Evolutionary conservation across 2,797 vertebrate species (phyloP).

Genomic region (Alectoris magna): DNA sequence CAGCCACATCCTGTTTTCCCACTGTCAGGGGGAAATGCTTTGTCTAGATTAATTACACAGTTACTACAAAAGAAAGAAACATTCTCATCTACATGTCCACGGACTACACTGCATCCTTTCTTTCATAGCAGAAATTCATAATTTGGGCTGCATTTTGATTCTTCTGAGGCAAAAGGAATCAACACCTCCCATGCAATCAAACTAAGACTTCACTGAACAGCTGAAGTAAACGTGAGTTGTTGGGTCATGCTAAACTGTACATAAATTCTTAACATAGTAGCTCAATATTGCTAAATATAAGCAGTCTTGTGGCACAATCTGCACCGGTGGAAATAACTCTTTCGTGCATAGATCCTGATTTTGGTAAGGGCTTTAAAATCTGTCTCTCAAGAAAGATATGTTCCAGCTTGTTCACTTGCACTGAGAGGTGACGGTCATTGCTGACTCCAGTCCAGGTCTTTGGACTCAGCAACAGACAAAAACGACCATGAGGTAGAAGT

Average conservation of each 20-base stretch:
- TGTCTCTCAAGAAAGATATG: background rate
- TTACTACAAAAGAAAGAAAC: background rate
- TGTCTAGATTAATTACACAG: background rate
- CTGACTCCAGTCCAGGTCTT: background rate
- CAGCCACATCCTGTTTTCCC: background rate
- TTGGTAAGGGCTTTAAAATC: background rate
- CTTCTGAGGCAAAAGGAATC: background rate
- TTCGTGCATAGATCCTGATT: background rate
- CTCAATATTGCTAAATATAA: background rate
- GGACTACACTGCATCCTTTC: fast-evolving
- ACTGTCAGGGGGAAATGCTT: background rate
- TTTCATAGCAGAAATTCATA: background rate
- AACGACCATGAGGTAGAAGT: background rate
- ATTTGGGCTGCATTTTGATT: background rate
- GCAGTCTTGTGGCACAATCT: background rate
- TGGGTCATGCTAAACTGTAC: background rate
- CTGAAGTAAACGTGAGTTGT: background rate
- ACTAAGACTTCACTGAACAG: background rate
- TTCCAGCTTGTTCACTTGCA: background rate
- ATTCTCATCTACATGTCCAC: background rate
- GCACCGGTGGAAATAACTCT: background rate
- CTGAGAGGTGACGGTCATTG: background rate
- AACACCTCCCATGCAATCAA: background rate
- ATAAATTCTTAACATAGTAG: background rate
- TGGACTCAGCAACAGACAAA: background rate